Conservation (phyloP, 2,888 invertebrate species). For the Napeogenes inachia region DNA sequence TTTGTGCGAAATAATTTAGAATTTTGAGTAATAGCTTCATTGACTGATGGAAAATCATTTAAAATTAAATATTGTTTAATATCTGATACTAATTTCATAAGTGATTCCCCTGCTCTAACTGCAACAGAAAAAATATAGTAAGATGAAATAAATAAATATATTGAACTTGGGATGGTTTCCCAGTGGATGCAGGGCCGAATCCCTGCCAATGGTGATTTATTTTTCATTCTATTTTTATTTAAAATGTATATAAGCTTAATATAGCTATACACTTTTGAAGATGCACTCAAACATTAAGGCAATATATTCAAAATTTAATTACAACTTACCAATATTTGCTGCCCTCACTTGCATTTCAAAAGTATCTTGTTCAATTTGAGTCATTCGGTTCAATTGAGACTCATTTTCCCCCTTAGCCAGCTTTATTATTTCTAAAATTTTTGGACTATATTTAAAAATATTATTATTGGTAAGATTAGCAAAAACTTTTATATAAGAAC, state of each 20-base stretch:
- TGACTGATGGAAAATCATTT: conserved; percentile 98
- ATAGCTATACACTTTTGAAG: too few species aligned
- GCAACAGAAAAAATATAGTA: conserved; percentile 44
- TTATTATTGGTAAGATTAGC: not conserved
- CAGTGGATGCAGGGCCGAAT: too few species aligned
- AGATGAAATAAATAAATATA: not conserved
- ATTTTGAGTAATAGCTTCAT: conserved; percentile 97
- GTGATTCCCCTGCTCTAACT: conserved; percentile 96
- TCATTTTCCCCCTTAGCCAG: conserved; percentile 93
- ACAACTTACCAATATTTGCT: conserved; percentile 86
- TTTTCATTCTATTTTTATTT: too few species aligned
- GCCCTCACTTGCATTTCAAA: conserved; percentile 98
- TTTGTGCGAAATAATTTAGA: conserved; percentile 92
- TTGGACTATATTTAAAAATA: conserved; percentile 3
- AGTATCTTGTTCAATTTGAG: conserved; percentile 96
- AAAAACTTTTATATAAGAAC: not conserved
- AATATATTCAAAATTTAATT: not conserved
- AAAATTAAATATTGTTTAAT: conserved; percentile 98
- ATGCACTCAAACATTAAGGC: too few species aligned
- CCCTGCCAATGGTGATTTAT: too few species aligned
- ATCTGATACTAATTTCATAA: conserved; percentile 98
- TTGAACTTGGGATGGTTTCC: too few species aligned
- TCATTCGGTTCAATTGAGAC: conserved; percentile 91
- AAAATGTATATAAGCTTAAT: too few species aligned
- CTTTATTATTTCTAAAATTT: conserved; percentile 89